Base-by-base conservation (phyloP, 2,797 vertebrate genomes). In the Dromococcyx pavoninus region DNA sequence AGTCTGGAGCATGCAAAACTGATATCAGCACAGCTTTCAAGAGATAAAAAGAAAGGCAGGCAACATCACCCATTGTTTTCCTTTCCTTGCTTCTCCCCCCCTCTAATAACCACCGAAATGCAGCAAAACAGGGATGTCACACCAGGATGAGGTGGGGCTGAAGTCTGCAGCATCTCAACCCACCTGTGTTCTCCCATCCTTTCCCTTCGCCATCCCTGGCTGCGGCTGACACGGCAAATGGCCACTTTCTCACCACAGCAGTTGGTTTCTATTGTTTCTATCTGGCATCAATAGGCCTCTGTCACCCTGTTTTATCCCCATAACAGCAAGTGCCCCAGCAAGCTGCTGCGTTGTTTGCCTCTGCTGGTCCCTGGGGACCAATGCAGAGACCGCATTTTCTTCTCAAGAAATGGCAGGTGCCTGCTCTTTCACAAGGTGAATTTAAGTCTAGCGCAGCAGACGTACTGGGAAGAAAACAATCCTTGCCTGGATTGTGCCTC, bases 201-300 rank as follows among this genome's bases (percentile, higher is more conserved):
- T 75, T 71, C 72, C 61, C 46, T 80, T 54, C 0, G 0, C 46
- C 17, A 3, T 60, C 57, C 71, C 72, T 64, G 64, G 35, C 61
- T 89, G 77, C 91, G 92, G 86, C 64, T 94, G 84, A 41, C 67
- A 82, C 8, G 7, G 74, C 86, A 91, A 93, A 93, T 85, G 84
- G 84, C 57, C 0, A 37, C 77, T 89, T 92, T 92, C 84, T 95
- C 83, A 93, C 72, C 2, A 0, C 60, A 77, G 80, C 86, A 94
- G 88, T 91, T 93, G 94, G 92, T 35, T 85, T 51, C 81, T 79
- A 17, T 92, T 94, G 73, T 94, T 91, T 44, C 58, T 74, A 2
- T 35, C 17, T 7, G 83, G 60, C 90, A 67, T 86, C 88, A 93
- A 76, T 35, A 90, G 92, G 51, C 66, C 67, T 66, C 67, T 0